Base-by-base conservation (phyloP, 1,140 invertebrate genomes). In the Argopecten irradians region DNA sequence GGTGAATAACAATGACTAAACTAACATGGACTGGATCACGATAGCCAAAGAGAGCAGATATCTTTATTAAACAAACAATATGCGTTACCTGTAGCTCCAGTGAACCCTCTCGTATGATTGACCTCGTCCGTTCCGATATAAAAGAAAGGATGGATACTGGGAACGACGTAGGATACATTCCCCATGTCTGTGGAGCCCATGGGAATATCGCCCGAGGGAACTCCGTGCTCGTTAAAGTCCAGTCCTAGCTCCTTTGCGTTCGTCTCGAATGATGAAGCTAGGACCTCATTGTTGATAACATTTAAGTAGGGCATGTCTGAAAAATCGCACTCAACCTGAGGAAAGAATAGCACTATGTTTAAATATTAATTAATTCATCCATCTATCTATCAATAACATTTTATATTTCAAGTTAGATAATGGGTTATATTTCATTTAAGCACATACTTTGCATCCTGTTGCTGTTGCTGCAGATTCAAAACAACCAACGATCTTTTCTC, bases 151-250 rank as follows among this genome's bases (percentile, higher is more conserved):
- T 95, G 95, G 22, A 95, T 94, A 84, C 91, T 91, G 0, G 95
- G 95, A 0, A 95, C 91, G 34, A 92, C 91, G n/a, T 95, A 93
- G 16, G 94, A 95, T 14, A 95, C 94, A 88, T 95, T 94, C 0
- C 95, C 95, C 94, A 93, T 93, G 84, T 94, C 93, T 34, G 93
- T 92, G 32, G 92, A 93, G 32, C 92, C 92, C 8, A 87, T 71
- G 0, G 86, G 28, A 35, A 84, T n/a, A 43, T 86, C 85, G 41
- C 28, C 46, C 32, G 32, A 28, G 11, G 34, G 22, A 9, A 46
- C 1, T 33, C 22, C 36, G 16, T 71, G 55, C 28, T n/a, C 11
- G 22, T 22, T 83, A 28, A 89, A 84, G 22, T 88, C 33, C 2
- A 87, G 22, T 43, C 92, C 91, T 28, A 93, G 14, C 14, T 9